Percentiles rank a stretch among this genome's conserved stretches.
Conservation (phyloP, 2,888 invertebrate genomes). For the Drosophila limbata region DNA sequence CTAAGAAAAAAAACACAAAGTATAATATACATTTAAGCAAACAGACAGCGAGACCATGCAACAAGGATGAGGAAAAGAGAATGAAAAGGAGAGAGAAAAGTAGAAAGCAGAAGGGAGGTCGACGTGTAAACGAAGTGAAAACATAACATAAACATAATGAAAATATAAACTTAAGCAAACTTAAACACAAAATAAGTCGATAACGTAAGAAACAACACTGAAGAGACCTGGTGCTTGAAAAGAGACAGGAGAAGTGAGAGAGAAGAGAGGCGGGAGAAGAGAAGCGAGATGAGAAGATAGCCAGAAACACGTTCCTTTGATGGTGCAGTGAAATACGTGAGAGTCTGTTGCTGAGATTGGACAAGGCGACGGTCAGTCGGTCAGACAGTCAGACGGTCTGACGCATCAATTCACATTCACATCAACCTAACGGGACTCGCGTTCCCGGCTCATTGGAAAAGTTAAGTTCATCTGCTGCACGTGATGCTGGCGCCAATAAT, state of each 20-base stretch:
- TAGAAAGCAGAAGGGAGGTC: slow-evolving; percentile 15
- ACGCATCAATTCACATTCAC: slow-evolving; percentile 64
- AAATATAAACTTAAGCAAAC: slow-evolving; percentile 70
- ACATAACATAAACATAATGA: slow-evolving; percentile 76
- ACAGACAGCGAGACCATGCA: slow-evolving; percentile 31
- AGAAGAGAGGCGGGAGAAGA: background rate
- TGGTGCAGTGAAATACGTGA: slow-evolving; percentile 61
- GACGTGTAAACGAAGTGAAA: slow-evolving; percentile 70
- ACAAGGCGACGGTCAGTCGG: background rate
- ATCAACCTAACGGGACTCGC: slow-evolving; percentile 57
- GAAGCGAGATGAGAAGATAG: slow-evolving; percentile 32
- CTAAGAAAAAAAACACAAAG: slow-evolving; percentile 51
- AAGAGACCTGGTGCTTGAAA: background rate
- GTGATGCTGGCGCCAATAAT: slow-evolving; percentile 47
- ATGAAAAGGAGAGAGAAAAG: background rate
- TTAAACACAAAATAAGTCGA: slow-evolving; percentile 65
- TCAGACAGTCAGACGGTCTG: slow-evolving; percentile 14
- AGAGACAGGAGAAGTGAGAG: background rate
- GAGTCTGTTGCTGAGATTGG: slow-evolving; percentile 59
- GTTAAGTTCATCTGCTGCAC: slow-evolving; percentile 69
- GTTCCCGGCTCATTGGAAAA: slow-evolving; percentile 61
- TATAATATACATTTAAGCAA: slow-evolving; percentile 54
- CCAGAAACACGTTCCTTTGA: slow-evolving; percentile 60
- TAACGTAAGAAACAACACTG: slow-evolving; percentile 46
- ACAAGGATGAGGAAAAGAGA: background rate